Evolutionary conservation across 2,888 invertebrate species (phyloP).

Genomic region (Aporophyla nigra): DNA sequence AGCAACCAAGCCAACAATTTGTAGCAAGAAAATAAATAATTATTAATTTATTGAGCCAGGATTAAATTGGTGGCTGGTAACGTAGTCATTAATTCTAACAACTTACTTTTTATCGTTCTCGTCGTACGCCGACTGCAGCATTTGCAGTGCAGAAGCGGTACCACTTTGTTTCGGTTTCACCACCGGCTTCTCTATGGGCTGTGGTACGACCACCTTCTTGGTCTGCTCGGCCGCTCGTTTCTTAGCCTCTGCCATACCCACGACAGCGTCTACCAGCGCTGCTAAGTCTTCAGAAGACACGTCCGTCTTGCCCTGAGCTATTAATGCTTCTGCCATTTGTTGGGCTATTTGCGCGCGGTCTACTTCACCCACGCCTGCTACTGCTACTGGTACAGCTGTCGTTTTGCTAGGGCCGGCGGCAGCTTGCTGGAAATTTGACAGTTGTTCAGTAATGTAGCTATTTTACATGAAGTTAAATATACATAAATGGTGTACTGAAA

Average conservation of each 20-base stretch:
- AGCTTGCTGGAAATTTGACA: conserved; percentile 20
- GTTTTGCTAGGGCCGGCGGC: conserved; percentile 79
- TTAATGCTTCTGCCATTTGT: conserved; percentile 95
- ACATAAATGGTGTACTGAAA: background rate
- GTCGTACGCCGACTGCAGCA: conserved; percentile 87
- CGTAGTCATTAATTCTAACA: background rate
- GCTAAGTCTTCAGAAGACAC: conserved; percentile 95
- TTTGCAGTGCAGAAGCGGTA: conserved; percentile 85
- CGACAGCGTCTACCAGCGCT: conserved; percentile 95
- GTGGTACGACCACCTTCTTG: conserved; percentile 59
- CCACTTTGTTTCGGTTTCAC: conserved; percentile 19
- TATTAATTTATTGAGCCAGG: background rate
- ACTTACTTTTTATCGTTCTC: conserved; percentile 83
- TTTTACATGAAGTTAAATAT: background rate
- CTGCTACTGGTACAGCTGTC: conserved; percentile 93
- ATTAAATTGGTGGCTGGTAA: background rate
- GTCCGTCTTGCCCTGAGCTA: conserved; percentile 95
- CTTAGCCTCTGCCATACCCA: conserved; percentile 88
- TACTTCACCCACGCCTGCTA: conserved; percentile 94
- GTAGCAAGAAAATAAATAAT: background rate
- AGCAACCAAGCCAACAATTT: background rate
- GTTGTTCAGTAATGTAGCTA: background rate
- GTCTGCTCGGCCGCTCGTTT: conserved; percentile 79
- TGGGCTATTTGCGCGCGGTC: conserved; percentile 95
- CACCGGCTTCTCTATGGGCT: conserved; percentile 12